Evolutionary conservation across 1,140 invertebrate species (phyloP), one percentile per base, ranked within the genome.

Genomic region (Lepidurus apus): DNA sequence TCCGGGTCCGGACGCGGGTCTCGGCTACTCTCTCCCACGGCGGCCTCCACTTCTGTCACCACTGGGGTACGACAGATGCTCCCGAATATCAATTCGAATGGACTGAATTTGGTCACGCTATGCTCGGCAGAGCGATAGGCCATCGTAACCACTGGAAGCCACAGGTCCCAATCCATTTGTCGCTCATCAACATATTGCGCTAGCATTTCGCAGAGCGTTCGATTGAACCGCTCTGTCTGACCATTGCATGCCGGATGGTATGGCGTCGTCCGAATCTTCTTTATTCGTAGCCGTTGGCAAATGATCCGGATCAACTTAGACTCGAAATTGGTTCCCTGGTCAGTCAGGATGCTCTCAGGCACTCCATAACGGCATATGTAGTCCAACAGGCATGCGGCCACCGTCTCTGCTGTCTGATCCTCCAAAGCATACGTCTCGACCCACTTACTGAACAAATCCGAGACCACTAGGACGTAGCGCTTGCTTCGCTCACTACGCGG

Each of bases 171-270:
- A n/a, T 6, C 24, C 17, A 3, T 42, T 21, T 42, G 34, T 24
- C 34, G 42, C 17, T 74, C 26, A 9, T 17, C 9, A 6, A n/a
- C 24, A 47, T 79, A 81, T 13, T 79, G 53, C 10, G 79, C 47
- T 11, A 83, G 77, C 81, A 81, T 81, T 13, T 80, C 74, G 34
- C 77, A 26, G 2, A 83, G 74, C n/a, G 84, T 83, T 21, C 79
- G 43, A 78, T 83, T 84, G 26, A 82, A 81, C 26, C 82, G 73
- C 78, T 84, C 81, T 8, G 81, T 80, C 73, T 76, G 77, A 0
- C 82, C 82, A 78, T 81, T 75, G 21, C 65, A 74, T 75, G 81
- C 26, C 6, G 81, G 79, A 73, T 79, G 80, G 42, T 80, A 77
- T 4, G 80, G 42, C 11, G 81, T 83, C 7, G 79, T 82, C 21